phyloP scores from a whole-genome alignment of 1,140 invertebrate genomes.

The Drosophila sechellia region DNA sequence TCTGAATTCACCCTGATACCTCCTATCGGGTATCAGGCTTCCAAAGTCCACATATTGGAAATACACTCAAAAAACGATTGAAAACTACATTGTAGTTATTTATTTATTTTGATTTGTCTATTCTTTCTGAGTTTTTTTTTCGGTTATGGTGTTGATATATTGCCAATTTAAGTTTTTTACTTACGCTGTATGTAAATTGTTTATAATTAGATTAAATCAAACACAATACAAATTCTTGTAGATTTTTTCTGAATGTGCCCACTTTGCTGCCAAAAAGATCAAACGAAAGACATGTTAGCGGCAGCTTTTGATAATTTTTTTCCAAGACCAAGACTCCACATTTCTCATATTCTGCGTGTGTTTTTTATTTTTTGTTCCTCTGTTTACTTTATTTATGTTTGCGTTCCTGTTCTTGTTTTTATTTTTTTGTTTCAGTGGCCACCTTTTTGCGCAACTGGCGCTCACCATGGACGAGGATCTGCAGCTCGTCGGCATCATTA shows the following conservation, averaged over 20 bases:
- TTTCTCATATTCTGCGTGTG: constrained; percentile 74
- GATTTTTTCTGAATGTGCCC: constrained; percentile 15
- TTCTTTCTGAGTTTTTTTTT: too few relatives aligned
- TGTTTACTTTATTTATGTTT: constrained; percentile 42
- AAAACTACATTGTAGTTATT: background rate
- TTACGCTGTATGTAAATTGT: too few relatives aligned
- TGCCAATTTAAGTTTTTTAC: too few relatives aligned
- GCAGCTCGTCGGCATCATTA: constrained; percentile 67
- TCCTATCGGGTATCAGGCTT: constrained; percentile 15
- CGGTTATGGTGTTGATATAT: too few relatives aligned
- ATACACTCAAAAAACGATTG: background rate
- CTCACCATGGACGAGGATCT: constrained; percentile 47
- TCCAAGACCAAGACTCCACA: constrained; percentile 57
- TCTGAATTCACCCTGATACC: constrained; percentile 27
- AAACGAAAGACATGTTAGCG: constrained; percentile 77
- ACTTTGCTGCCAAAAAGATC: constrained; percentile 63
- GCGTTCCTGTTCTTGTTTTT: constrained; percentile 11
- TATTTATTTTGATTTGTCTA: background rate
- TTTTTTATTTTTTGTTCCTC: constrained; percentile 18
- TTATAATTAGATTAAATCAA: background rate
- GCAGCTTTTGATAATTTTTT: constrained; percentile 80
- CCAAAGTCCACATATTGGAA: constrained; percentile 15
- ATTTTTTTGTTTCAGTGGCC: constrained; percentile 35
- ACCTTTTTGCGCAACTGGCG: constrained; percentile 73
- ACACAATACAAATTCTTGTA: background rate